Conservation (phyloP, 2,797 vertebrate genomes). For the Thripadectes ignobilis region DNA sequence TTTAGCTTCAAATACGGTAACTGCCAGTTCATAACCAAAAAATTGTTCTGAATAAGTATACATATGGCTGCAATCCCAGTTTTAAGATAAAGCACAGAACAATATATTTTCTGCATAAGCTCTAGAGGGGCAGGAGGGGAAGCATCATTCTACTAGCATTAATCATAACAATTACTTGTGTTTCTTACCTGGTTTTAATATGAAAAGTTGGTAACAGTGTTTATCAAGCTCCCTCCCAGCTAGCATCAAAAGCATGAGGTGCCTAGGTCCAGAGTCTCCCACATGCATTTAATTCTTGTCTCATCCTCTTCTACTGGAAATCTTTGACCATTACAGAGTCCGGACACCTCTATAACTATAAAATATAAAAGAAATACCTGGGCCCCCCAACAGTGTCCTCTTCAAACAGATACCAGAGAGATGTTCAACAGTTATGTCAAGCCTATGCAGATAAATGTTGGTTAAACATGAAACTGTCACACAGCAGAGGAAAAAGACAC, state of each 20-base stretch:
- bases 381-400: constrained; percentile 66
- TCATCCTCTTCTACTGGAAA: constrained; percentile 70
- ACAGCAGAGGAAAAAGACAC: not conserved
- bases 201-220: constrained; percentile 39
- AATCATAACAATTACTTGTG: not conserved
- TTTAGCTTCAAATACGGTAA: not conserved
- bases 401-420: constrained; percentile 61
- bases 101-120: not conserved
- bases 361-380: constrained; percentile 75
- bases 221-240: constrained; percentile 63
- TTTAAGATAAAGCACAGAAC: not conserved
- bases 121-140: not conserved
- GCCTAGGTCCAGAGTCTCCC: constrained; percentile 67
- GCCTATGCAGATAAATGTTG: constrained; percentile 48
- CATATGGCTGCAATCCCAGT: not conserved
- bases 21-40: not conserved
- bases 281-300: constrained; percentile 60
- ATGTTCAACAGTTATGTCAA: constrained; percentile 54
- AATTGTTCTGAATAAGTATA: not conserved
- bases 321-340: constrained; percentile 66
- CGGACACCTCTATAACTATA: constrained; percentile 70
- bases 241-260: constrained; percentile 63
- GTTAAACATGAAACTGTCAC: constrained; percentile 50
- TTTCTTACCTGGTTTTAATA: constrained; percentile 66
- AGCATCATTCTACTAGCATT: not conserved